Evolutionary conservation across 2,888 invertebrate genomes (phyloP).

Genomic region (Nephrocerus scutellatus): DNA sequence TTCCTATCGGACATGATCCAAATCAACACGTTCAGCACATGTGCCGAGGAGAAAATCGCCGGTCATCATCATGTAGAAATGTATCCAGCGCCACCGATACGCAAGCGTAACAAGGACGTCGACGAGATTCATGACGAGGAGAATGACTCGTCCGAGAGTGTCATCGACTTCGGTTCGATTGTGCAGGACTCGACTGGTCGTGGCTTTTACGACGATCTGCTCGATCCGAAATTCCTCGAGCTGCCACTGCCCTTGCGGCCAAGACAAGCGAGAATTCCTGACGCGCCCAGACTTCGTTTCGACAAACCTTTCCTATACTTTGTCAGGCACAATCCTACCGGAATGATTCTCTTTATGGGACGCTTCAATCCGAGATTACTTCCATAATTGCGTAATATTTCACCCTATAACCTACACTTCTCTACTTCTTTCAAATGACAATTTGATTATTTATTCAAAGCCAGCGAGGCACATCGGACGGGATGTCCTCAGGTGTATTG

Average conservation of each 20-base stretch:
- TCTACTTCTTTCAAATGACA: no score
- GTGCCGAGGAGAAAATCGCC: constrained; percentile 65
- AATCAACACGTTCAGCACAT: constrained; percentile 75
- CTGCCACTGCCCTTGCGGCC: constrained; percentile 64
- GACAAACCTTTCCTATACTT: constrained; percentile 85
- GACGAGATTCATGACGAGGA: constrained; percentile 31
- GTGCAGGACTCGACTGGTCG: constrained; percentile 56
- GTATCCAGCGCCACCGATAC: constrained; percentile 64
- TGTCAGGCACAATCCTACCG: constrained; percentile 86
- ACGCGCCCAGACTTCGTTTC: constrained; percentile 68
- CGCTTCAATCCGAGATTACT: constrained; percentile 77
- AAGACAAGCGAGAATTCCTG: constrained; percentile 63
- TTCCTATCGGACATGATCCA: constrained; percentile 79
- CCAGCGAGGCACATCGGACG: no score
- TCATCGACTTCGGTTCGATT: constrained; percentile 40
- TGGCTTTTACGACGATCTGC: constrained; percentile 61
- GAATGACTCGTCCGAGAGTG: constrained; percentile 37
- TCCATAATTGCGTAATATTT: no score
- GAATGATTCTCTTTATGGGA: constrained; percentile 81
- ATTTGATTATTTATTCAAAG: no score
- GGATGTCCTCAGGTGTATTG: no score
- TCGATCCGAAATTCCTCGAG: constrained; percentile 51
- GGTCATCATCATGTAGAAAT: constrained; percentile 75
- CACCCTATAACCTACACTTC: no score
- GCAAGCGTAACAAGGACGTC: constrained; percentile 49